Conservation (phyloP, 2,888 invertebrate species). For the Synanthedon vespiformis region DNA sequence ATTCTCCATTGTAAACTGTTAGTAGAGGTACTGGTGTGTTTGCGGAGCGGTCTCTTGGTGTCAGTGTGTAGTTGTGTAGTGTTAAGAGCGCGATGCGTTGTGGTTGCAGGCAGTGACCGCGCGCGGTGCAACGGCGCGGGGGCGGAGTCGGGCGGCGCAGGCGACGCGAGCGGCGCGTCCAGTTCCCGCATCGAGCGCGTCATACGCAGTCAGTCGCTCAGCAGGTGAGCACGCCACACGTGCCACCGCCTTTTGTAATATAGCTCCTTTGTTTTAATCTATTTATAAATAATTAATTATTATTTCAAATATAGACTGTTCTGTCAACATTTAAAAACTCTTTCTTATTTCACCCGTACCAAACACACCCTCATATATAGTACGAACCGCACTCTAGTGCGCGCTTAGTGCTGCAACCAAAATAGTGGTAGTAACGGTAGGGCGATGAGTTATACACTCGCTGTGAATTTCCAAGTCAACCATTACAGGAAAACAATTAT, state of each 20-base stretch:
- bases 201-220: slow-evolving; percentile 73
- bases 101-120: slow-evolving; percentile 55
- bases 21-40: not conserved
- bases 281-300: slow-evolving; percentile 66
- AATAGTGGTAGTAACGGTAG: too few relatives aligned
- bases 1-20: too few relatives aligned
- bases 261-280: slow-evolving; percentile 57
- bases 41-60: not conserved
- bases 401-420: too few relatives aligned
- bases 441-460: too few relatives aligned
- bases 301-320: slow-evolving; percentile 65
- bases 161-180: slow-evolving; percentile 21
- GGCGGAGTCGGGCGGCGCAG: slow-evolving; percentile 24
- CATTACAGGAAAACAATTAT: too few relatives aligned
- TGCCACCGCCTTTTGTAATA: not conserved
- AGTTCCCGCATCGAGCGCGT: slow-evolving; percentile 22
- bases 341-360: slow-evolving; percentile 10
- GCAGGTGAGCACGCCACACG: slow-evolving; percentile 70
- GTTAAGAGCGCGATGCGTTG: not conserved
- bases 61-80: not conserved
- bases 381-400: too few relatives aligned
- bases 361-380: too few relatives aligned
- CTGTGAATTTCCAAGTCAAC: too few relatives aligned
- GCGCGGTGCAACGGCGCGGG: slow-evolving; percentile 47
- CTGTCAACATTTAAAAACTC: slow-evolving; percentile 25